Evolutionary conservation across 2,797 vertebrate genomes (phyloP).

Genomic region (Oryzias dopingdopingensis): DNA sequence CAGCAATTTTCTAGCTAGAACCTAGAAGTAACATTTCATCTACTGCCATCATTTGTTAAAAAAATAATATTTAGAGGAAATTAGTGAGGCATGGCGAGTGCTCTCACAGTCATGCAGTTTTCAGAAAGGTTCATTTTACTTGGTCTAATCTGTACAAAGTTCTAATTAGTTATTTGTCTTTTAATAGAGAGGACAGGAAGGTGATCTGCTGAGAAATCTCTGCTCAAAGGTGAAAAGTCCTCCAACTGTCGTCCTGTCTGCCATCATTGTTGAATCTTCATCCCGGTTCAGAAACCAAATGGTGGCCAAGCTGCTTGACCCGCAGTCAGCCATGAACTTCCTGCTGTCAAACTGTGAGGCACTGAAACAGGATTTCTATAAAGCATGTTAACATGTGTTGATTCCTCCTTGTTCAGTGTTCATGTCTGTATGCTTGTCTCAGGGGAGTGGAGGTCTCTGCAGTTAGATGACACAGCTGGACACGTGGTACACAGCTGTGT

Average conservation of each 20-base stretch:
- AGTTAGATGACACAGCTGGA: constrained; percentile 48
- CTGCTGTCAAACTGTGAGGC: constrained; percentile 57
- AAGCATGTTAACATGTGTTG: too few relatives aligned
- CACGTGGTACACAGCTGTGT: constrained; percentile 43
- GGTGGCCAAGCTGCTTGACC: constrained; percentile 56
- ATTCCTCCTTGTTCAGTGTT: too few relatives aligned
- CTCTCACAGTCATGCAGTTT: too few relatives aligned
- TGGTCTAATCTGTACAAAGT: too few relatives aligned
- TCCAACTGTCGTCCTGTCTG: constrained; percentile 48
- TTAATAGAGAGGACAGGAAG: constrained; percentile 60
- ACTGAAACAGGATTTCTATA: background rate
- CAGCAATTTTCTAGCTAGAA: too few relatives aligned
- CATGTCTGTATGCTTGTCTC: background rate
- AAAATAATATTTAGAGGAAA: too few relatives aligned
- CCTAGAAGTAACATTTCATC: too few relatives aligned
- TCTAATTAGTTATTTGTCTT: constrained; percentile 14
- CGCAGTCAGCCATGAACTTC: constrained; percentile 66
- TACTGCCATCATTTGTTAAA: too few relatives aligned
- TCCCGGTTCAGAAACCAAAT: constrained; percentile 32
- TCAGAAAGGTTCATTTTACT: too few relatives aligned
- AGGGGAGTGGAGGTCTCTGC: constrained; percentile 58
- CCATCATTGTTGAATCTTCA: constrained; percentile 65
- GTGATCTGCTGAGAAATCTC: constrained; percentile 57
- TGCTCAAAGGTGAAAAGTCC: background rate
- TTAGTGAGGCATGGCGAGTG: too few relatives aligned